phyloP scores from a whole-genome alignment of 2,888 invertebrate genomes.

The Julus scanicus region DNA sequence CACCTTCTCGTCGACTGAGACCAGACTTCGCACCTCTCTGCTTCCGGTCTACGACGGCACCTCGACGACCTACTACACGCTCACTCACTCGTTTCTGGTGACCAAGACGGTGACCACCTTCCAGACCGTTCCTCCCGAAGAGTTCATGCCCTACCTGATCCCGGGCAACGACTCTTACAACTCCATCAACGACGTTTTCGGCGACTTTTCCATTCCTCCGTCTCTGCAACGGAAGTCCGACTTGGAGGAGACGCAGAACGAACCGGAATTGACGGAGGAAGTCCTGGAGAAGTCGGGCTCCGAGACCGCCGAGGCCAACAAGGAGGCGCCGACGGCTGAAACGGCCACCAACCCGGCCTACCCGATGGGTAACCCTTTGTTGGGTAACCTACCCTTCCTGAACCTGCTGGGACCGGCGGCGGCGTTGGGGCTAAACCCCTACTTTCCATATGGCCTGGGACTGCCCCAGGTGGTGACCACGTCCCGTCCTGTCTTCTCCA shows the following conservation, averaged over 20 bases:
- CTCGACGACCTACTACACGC: constrained; percentile 78
- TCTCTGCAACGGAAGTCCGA: constrained; percentile 45
- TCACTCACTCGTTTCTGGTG: constrained; percentile 89
- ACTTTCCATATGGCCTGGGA: constrained; percentile 68
- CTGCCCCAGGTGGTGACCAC: constrained; percentile 78
- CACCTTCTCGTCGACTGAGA: constrained; percentile 90
- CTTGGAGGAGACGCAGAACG: not conserved
- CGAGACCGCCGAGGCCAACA: constrained; percentile 9
- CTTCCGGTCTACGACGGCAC: constrained; percentile 82
- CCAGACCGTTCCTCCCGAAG: constrained; percentile 58
- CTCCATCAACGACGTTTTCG: constrained; percentile 51
- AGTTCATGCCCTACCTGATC: constrained; percentile 56
- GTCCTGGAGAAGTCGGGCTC: constrained; percentile 50
- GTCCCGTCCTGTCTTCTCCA: constrained; percentile 75
- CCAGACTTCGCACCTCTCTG: constrained; percentile 88
- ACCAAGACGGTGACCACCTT: constrained; percentile 76
- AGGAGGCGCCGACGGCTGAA: not conserved
- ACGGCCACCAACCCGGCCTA: constrained; percentile 55
- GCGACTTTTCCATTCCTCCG: not conserved
- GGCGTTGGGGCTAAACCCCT: constrained; percentile 73
- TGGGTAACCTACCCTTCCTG: constrained; percentile 57
- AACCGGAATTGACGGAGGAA: constrained; percentile 16
- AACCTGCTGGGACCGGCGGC: constrained; percentile 61
- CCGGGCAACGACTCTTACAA: constrained; percentile 53
- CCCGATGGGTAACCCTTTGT: constrained; percentile 66